Evolutionary conservation across 2,888 invertebrate genomes (phyloP), one percentile per base, ranked within the genome.

Genomic region (Conops quadrifasciatus): DNA sequence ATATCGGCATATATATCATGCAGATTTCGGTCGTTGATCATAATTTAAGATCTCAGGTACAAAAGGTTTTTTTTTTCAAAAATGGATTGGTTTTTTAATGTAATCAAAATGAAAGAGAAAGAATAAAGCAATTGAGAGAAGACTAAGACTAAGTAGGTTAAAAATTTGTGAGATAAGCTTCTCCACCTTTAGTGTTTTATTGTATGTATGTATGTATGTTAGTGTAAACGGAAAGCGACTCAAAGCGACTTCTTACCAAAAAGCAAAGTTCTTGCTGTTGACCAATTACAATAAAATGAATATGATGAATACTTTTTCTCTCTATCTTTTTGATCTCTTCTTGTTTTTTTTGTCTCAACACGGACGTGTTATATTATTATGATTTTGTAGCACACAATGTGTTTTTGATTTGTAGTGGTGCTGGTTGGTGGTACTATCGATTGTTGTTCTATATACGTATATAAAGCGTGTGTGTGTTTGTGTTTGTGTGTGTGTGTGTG

Each of bases 241-340:
- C 9, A 36, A 36, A 36, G 9, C 9, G n/a, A 7, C 36, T 36
- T 36, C 36, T 36, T 36, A 36, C 36, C 36, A 36, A 36, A 36
- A 9, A 4, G 5, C 43, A 62, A 65, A 45, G 69, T 68, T 71
- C 76, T 77, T 51, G n/a, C 4, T 49, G 4, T 49, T n/a, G n/a
- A 49, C 4, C 49, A 49, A 3, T 49, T 49, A n/a, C 16, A 49
- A 49, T 16, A 49, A 49, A 49, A n/a, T 49, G 16, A 19, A 49
- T 49, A n/a, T 49, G 4, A n/a, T n/a, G n/a, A n/a, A 49, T 2
- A 19, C 1, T 16, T 49, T 49, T 19, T 49, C 49, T n/a, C 49
- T 3, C 49, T 49, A 19, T 49, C 49, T 49, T 11, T 49, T 49
- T n/a, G n/a, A n/a, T 49, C 16, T 2, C 13, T 49, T n/a, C 5